A percentile compares a stretch with the other conserved stretches of the same genome.
These are phyloP conservation scores for Eidolon helvum DNA, from an alignment of 2,113 vertebrate genomes.

Conservation along the genomic window DNA sequence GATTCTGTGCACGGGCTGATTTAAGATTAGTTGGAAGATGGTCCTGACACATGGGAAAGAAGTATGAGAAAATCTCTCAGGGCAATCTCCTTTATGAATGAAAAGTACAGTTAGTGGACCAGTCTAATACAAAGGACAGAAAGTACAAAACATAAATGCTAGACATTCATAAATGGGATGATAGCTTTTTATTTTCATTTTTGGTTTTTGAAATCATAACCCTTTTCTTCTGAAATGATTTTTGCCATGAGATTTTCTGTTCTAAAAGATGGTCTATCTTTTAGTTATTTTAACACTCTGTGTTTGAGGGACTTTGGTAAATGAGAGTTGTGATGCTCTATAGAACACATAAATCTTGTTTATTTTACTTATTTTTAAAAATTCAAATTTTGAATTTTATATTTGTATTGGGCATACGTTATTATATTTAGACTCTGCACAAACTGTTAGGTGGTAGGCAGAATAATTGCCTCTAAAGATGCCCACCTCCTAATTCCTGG, in stretches of 20 bases:
- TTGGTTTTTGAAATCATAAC: neutral
- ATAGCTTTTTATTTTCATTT: neutral
- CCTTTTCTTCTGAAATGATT: neutral
- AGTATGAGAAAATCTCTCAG: neutral
- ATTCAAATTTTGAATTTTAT: neutral
- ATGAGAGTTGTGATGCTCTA: neutral
- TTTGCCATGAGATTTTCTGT: neutral
- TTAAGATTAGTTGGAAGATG: neutral
- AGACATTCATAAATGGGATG: neutral
- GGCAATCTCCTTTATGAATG: neutral
- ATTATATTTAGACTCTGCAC: neutral
- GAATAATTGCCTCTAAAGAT: neutral
- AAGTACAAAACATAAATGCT: neutral
- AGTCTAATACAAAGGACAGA: neutral
- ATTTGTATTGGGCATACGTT: neutral
- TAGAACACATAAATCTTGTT: neutral
- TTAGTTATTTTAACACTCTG: neutral
- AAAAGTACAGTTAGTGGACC: neutral
- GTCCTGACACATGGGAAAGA: accelerated
- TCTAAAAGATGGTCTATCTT: neutral
- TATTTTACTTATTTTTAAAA: neutral
- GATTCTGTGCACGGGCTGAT: neutral
- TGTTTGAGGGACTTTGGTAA: neutral
- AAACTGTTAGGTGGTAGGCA: neutral
- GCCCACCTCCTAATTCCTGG: neutral